Evolutionary conservation across 2,113 vertebrate species (phyloP).

Genomic region (Illadopsis cleaveri): DNA sequence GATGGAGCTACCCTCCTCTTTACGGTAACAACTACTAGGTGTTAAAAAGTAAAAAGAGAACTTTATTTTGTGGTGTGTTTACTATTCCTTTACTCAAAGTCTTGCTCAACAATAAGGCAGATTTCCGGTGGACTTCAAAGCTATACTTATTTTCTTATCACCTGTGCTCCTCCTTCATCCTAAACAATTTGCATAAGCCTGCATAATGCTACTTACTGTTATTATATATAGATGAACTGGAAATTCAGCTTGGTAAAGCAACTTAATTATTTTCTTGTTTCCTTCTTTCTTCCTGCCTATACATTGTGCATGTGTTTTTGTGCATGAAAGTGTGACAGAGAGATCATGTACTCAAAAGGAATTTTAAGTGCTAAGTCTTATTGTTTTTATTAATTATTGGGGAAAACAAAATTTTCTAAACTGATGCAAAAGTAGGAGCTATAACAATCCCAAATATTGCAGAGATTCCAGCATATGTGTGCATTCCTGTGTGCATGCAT

Average conservation of each 20-base stretch:
- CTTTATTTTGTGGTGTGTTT: background rate
- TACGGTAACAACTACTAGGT: background rate
- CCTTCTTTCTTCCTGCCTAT: background rate
- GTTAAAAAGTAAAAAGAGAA: background rate
- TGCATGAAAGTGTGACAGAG: background rate
- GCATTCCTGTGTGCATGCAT: background rate
- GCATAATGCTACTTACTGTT: conserved; percentile 56
- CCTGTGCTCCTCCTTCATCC: background rate
- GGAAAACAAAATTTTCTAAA: background rate
- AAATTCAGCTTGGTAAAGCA: conserved; percentile 49
- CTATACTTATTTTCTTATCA: conserved; percentile 10
- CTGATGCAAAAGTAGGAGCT: background rate
- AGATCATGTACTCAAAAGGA: background rate
- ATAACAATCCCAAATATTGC: background rate
- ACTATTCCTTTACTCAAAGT: background rate
- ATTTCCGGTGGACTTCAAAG: background rate
- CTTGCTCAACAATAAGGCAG: background rate
- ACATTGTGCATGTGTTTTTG: background rate
- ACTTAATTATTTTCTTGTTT: conserved; percentile 34
- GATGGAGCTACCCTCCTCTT: background rate
- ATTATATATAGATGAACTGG: conserved; percentile 63
- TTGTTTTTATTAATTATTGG: background rate
- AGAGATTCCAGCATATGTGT: background rate
- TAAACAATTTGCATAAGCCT: conserved; percentile 62
- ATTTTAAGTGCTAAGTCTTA: background rate